These are phyloP conservation scores for Ichneumoninae sp. DNA, from an alignment of 2,888 invertebrate species.

Conservation along the genomic window DNA sequence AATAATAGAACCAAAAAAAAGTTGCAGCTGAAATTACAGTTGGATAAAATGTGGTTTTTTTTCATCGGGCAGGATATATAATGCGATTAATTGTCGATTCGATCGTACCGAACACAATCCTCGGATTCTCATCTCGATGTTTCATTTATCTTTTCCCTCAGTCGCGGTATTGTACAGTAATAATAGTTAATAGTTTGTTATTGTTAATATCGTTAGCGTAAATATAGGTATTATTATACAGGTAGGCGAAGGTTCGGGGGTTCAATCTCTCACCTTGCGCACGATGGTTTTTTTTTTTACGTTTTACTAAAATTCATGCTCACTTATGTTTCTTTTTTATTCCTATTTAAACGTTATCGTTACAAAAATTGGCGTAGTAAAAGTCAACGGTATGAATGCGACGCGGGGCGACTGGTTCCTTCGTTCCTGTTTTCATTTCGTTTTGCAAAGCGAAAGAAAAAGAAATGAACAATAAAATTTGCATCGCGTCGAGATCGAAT, in stretches of 20 bases:
- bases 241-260: constrained; percentile 60
- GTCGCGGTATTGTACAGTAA: constrained; percentile 62
- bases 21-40: constrained; percentile 43
- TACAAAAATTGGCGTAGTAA: constrained; percentile 69
- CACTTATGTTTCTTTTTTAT: constrained; percentile 41
- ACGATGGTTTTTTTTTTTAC: constrained; percentile 25
- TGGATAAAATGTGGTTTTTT: constrained; percentile 27
- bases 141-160: constrained; percentile 44
- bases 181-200: constrained; percentile 57
- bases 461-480: constrained; percentile 32
- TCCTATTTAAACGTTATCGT: constrained; percentile 65
- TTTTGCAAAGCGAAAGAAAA: constrained; percentile 50
- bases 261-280: constrained; percentile 28
- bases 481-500: constrained; percentile 46
- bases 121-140: constrained; percentile 41
- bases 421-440: background rate
- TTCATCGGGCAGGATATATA: constrained; percentile 16
- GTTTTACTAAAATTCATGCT: constrained; percentile 11
- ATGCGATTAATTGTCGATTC: constrained; percentile 12
- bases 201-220: constrained; percentile 62
- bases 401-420: constrained; percentile 45
- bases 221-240: constrained; percentile 66
- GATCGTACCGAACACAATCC: constrained; percentile 20
- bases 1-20: constrained; percentile 31
- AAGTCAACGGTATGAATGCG: constrained; percentile 59